A percentile compares a stretch with the other conserved stretches of the same genome.
phyloP scores from a whole-genome alignment of 2,888 invertebrate species.

The Lucinisca nassula region DNA sequence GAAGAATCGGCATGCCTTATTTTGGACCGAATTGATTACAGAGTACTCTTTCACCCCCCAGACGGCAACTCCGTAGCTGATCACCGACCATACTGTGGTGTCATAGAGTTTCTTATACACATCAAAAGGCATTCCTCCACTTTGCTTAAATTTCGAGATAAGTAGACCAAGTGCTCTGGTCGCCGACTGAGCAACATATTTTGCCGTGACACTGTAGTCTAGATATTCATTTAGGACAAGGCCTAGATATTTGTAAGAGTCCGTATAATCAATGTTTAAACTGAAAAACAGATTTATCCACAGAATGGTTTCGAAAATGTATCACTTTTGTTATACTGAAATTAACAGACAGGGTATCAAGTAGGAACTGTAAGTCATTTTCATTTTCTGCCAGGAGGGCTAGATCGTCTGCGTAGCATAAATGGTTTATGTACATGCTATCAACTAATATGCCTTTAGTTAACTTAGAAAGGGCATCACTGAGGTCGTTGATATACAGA shows the following conservation, averaged over 20 bases:
- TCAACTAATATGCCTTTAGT: conserved; percentile 17
- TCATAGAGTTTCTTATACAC: too few relatives aligned
- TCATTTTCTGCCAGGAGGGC: not conserved
- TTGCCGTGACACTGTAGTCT: conserved; percentile 19
- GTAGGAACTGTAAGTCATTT: conserved; percentile 3
- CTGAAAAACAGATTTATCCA: too few relatives aligned
- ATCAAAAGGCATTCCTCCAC: conserved; percentile 22
- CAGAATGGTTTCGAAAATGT: too few relatives aligned
- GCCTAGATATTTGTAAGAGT: conserved; percentile 17
- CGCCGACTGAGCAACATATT: conserved; percentile 22
- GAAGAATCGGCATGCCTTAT: too few relatives aligned
- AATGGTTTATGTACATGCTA: not conserved
- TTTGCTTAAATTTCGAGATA: conserved; percentile 8
- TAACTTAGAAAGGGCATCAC: not conserved
- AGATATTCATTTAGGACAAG: conserved; percentile 5
- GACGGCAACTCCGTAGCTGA: too few relatives aligned
- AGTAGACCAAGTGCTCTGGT: conserved; percentile 25
- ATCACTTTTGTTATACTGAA: too few relatives aligned
- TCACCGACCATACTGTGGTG: too few relatives aligned
- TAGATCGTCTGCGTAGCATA: conserved; percentile 50
- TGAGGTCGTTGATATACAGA: conserved; percentile 38
- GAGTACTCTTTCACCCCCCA: too few relatives aligned
- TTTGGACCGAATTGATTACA: not conserved
- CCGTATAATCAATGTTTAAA: too few relatives aligned
- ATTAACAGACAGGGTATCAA: conserved; percentile 10